Evolutionary conservation across 1,140 invertebrate genomes (phyloP).

Genomic region (Drosophila dunni): DNA sequence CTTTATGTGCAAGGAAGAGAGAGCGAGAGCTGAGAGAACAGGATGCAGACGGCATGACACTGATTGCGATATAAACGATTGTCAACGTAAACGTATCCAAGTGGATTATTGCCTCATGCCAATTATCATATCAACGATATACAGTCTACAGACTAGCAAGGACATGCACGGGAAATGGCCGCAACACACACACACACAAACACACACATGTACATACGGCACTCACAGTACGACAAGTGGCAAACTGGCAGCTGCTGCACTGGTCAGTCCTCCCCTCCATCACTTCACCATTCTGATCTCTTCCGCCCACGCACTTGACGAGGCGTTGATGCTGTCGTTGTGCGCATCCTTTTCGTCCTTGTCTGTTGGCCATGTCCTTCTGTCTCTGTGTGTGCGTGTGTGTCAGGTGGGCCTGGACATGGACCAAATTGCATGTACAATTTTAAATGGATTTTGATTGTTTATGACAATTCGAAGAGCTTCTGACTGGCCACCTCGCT

Average conservation of each 20-base stretch:
- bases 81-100: constrained; percentile 83
- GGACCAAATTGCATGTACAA: constrained; percentile 77
- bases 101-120: constrained; percentile 83
- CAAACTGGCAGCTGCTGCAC: constrained; percentile 39
- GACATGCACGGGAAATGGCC: constrained; percentile 41
- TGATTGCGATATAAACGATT: constrained; percentile 83
- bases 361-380: constrained; percentile 49
- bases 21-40: constrained; percentile 11
- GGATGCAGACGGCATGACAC: constrained; percentile 72
- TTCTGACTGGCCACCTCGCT: constrained; percentile 67
- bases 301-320: constrained; percentile 45
- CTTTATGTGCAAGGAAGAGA: constrained; percentile 63
- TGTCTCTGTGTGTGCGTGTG: constrained; percentile 23
- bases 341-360: constrained; percentile 33
- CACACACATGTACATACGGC: constrained; percentile 34
- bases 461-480: constrained; percentile 78
- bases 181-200: constrained; percentile 15
- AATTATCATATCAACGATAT: constrained; percentile 83
- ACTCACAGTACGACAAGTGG: constrained; percentile 49
- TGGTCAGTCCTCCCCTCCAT: constrained; percentile 18
- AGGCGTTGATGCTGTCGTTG: constrained; percentile 55
- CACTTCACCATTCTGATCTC: neutral
- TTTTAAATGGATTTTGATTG: constrained; percentile 84
- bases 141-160: constrained; percentile 48
- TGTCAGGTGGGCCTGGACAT: constrained; percentile 1